These are phyloP conservation scores for Clangula hyemalis DNA, from an alignment of 2,797 vertebrate genomes.

Conservation along the genomic window DNA sequence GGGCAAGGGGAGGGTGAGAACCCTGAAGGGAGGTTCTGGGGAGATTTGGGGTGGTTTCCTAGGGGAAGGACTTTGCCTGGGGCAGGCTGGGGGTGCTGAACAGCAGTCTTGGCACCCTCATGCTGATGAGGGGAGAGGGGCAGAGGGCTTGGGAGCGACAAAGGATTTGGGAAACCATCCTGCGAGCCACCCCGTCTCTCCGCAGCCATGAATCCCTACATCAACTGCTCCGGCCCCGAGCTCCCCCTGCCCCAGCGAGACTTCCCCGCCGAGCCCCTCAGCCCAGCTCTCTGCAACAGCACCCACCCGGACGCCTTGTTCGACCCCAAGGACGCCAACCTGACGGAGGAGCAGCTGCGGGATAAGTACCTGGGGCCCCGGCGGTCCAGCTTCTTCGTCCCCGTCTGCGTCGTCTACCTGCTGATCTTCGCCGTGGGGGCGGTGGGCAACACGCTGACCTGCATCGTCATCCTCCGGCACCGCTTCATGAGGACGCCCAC, in stretches of 20 bases:
- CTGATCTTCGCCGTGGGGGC: conserved; percentile 89
- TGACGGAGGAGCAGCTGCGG: conserved; percentile 84
- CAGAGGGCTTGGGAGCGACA: neutral
- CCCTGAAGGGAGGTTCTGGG: neutral
- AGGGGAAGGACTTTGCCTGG: neutral
- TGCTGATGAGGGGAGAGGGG: neutral
- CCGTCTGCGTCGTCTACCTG: conserved; percentile 87
- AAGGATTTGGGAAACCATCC: neutral
- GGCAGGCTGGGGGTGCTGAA: neutral
- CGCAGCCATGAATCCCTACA: conserved; percentile 23
- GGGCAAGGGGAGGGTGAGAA: neutral
- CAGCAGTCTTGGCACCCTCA: neutral
- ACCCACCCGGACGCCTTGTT: conserved; percentile 53
- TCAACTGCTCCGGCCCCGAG: conserved; percentile 78
- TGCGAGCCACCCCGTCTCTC: fast-evolving
- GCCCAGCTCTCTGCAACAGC: conserved; percentile 74
- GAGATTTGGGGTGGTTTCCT: neutral
- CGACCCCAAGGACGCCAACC: conserved; percentile 77
- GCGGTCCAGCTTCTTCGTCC: conserved; percentile 83
- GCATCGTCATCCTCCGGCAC: conserved; percentile 87
- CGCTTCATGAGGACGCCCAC: conserved; percentile 93
- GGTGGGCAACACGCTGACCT: conserved; percentile 89
- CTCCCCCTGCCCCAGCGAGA: neutral
- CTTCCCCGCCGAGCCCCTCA: conserved; percentile 22
- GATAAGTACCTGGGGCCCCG: conserved; percentile 85